Evolutionary conservation across 2,113 vertebrate genomes (phyloP).

Genomic region (Poeciliopsis occidentalis): DNA sequence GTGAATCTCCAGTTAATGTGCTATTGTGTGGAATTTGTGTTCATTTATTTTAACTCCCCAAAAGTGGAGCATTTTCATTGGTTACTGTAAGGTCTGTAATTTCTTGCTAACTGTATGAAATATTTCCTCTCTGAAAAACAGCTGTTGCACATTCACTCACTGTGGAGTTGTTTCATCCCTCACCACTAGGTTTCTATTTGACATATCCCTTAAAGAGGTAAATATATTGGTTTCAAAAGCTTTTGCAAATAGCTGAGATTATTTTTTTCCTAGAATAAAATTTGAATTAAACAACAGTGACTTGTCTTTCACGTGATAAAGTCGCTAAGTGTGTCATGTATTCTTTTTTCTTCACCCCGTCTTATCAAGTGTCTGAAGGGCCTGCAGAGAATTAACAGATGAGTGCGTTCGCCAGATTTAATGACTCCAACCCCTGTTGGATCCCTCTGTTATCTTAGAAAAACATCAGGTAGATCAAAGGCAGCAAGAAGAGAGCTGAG

Average conservation of each 20-base stretch:
- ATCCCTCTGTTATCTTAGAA: too few species aligned
- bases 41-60: neutral
- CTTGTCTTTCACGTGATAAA: neutral
- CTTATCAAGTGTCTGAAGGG: neutral
- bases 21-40: neutral
- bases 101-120: neutral
- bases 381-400: conserved; percentile 12
- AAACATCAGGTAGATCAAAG: too few species aligned
- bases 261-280: neutral
- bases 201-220: neutral
- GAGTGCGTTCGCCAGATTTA: neutral
- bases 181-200: neutral
- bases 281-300: neutral
- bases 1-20: neutral
- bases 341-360: neutral
- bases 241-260: neutral
- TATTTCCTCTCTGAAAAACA: neutral
- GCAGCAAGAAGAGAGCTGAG: too few species aligned
- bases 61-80: neutral
- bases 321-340: neutral
- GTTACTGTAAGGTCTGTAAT: neutral
- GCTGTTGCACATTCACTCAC: neutral
- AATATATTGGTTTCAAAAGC: neutral
- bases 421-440: too few species aligned
- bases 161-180: neutral